Evolutionary conservation across 2,888 invertebrate genomes (phyloP).

Genomic region (Crematogaster levior): DNA sequence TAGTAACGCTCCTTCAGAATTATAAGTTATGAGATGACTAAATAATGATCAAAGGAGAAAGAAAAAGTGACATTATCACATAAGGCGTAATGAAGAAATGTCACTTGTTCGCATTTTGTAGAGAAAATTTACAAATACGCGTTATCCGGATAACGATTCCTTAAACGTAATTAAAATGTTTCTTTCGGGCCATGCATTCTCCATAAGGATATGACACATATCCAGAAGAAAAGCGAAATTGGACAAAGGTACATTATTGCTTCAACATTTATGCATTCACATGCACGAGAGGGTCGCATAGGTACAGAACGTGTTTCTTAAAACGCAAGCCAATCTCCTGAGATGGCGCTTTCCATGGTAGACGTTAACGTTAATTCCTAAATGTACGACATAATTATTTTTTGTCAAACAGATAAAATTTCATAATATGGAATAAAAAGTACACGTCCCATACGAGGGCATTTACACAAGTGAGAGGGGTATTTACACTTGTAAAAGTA

Average conservation of each 20-base stretch:
- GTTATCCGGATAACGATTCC: not conserved
- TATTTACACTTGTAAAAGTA: slow-evolving; percentile 75
- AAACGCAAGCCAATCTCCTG: slow-evolving; percentile 40
- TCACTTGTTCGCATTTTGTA: not conserved
- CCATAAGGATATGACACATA: not conserved
- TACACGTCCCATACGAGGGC: slow-evolving; percentile 19
- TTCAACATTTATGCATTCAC: slow-evolving; percentile 22
- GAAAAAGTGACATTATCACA: not conserved
- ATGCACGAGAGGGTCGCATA: slow-evolving; percentile 47
- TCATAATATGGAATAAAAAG: not conserved
- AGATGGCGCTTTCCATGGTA: not conserved
- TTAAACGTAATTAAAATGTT: not conserved
- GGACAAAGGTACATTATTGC: slow-evolving; percentile 7
- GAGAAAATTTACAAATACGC: slow-evolving; percentile 3
- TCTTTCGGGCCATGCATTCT: not conserved
- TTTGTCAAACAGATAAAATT: not conserved
- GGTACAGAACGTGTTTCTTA: slow-evolving; percentile 48
- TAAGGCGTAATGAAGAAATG: not conserved
- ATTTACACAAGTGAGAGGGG: slow-evolving; percentile 16
- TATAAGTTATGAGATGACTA: not conserved
- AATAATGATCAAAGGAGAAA: slow-evolving; percentile 8
- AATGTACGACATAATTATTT: slow-evolving; percentile 3
- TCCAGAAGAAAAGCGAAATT: slow-evolving; percentile 2
- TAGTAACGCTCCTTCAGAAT: not conserved
- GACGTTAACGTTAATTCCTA: slow-evolving; percentile 12